Base-by-base conservation (phyloP, 2,113 vertebrate genomes). In the Oxyruncus cristatus region DNA sequence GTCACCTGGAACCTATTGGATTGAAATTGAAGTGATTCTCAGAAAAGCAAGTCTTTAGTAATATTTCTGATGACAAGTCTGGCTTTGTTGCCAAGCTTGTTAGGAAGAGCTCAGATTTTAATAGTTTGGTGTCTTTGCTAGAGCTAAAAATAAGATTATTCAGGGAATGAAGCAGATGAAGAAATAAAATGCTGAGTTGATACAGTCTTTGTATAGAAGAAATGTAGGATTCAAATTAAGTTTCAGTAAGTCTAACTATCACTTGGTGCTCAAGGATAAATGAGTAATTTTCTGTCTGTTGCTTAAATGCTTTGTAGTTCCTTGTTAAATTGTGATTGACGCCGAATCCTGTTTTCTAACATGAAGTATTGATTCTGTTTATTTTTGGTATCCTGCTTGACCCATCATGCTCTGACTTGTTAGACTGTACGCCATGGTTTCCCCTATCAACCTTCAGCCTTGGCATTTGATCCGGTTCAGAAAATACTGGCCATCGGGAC, bases 371-470 rank as follows among this genome's bases (percentile, higher is more conserved):
- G 95, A 85, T 97, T 97, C 93, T 92, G 67, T 81, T 96, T 92
- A 24, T 87, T 97, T 96, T 95, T 74, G 93, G 37, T 93, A 49
- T 93, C 46, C 92, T 96, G 83, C 74, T 65, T 94, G 72, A 52
- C 49, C 81, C 55, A 21, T 86, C 71, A 63, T 95, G 93, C 80
- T 96, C 61, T 97, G 95, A 62, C 94, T 94, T 95, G 41, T 82
- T 98, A 99, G 99, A 99, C 99, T 77, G 99, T 99, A 86, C 99
- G 99, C 91, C 99, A 99, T 98, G 99, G 99, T 98, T 99, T 99
- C 95, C 99, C 99, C 88, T 99, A 99, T 94, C 99, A 99, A 87
- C 99, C 99, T 52, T 99, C 99, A 14, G 98, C 99, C 87, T 98
- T 99, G 99, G 99, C 99, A 85, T 99, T 99, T 86, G 99, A 99